A percentile compares a stretch with the other conserved stretches of the same genome.
phyloP scores from a whole-genome alignment of 2,888 invertebrate genomes.

The Tortrix viridana region DNA sequence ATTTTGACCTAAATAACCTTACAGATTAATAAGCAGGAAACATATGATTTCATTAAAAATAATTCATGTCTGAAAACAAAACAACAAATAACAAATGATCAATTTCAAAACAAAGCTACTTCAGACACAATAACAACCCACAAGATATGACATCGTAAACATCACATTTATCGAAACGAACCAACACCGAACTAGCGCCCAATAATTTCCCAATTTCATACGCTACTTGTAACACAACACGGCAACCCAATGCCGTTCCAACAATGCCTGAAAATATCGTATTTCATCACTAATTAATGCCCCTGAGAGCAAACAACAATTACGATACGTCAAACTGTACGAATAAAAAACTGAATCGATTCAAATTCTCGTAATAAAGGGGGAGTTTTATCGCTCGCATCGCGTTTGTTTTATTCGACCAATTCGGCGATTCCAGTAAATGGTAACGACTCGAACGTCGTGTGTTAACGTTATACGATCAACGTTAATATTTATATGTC shows the following conservation, averaged over 20 bases:
- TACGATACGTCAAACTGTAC: conserved; percentile 62
- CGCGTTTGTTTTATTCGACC: conserved; percentile 63
- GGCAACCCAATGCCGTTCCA: conserved; percentile 39
- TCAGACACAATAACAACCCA: neutral
- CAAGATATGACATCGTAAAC: conserved; percentile 35
- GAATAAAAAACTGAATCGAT: conserved; percentile 56
- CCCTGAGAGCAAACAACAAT: conserved; percentile 71
- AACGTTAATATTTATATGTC: conserved; percentile 14
- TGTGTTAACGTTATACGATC: conserved; percentile 23
- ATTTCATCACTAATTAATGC: conserved; percentile 77
- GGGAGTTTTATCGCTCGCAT: conserved; percentile 61
- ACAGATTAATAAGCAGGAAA: too few relatives aligned
- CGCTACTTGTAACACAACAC: conserved; percentile 31
- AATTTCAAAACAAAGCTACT: neutral
- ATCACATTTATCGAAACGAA: conserved; percentile 39
- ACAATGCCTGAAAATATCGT: conserved; percentile 69
- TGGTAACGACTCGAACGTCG: conserved; percentile 38
- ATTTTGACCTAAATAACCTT: too few relatives aligned
- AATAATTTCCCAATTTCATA: conserved; percentile 54
- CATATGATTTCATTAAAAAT: too few relatives aligned
- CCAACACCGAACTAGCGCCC: conserved; percentile 43
- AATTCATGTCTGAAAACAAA: too few relatives aligned
- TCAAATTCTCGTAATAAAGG: conserved; percentile 55
- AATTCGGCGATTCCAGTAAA: conserved; percentile 65
- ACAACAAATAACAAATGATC: neutral